A percentile compares a stretch with the other conserved stretches of the same genome.
These are phyloP conservation scores for Drosophila ercepeae DNA, from an alignment of 1,140 invertebrate species.

Conservation along the genomic window DNA sequence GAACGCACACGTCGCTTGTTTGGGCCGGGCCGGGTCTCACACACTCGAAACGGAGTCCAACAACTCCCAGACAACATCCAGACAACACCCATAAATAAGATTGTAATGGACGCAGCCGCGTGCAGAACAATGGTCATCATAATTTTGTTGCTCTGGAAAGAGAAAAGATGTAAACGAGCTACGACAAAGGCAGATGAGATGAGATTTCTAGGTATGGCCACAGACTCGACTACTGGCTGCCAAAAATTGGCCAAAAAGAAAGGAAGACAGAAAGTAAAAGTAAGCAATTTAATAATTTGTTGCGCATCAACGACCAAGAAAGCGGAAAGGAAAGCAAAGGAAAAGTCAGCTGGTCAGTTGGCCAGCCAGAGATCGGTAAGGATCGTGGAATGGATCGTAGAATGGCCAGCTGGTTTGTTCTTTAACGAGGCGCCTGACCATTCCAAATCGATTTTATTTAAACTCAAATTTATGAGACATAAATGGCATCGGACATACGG, in stretches of 20 bases:
- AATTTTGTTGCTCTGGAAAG: slow-evolving; percentile 57
- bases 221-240: slow-evolving; percentile 20
- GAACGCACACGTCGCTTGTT: slow-evolving; percentile 33
- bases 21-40: slow-evolving; percentile 2
- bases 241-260: slow-evolving; percentile 5
- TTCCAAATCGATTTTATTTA: slow-evolving; percentile 69
- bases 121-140: slow-evolving; percentile 63
- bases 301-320: slow-evolving; percentile 52
- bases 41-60: slow-evolving; percentile 11
- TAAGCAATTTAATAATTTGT: slow-evolving; percentile 72
- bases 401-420: slow-evolving; percentile 20
- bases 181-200: slow-evolving; percentile 55
- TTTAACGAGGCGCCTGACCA: slow-evolving; percentile 58
- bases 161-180: slow-evolving; percentile 56
- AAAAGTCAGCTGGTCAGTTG: slow-evolving; percentile 68
- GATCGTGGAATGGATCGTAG: too few species aligned
- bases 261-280: slow-evolving; percentile 58
- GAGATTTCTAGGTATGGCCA: slow-evolving; percentile 45
- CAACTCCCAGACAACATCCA: slow-evolving; percentile 15
- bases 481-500: slow-evolving; percentile 23
- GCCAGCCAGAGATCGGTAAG: neutral
- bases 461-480: slow-evolving; percentile 49
- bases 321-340: slow-evolving; percentile 39
- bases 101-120: slow-evolving; percentile 50
- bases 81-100: slow-evolving; percentile 67